These are phyloP conservation scores for Chelonus insularis DNA, from an alignment of 1,140 invertebrate species.

Conservation along the genomic window DNA sequence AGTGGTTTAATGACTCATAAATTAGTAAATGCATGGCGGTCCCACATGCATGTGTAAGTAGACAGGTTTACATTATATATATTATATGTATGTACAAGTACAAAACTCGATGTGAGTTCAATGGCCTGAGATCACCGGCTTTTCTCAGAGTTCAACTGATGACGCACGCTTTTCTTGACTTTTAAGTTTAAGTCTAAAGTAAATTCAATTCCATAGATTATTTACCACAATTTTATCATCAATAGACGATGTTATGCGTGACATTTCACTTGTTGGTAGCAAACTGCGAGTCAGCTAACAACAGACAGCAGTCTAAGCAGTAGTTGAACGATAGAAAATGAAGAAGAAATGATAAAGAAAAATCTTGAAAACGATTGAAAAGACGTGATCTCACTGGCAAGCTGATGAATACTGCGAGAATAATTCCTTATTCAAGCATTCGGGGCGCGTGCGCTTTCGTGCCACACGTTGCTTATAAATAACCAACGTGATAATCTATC, in stretches of 20 bases:
- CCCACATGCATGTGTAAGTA: not conserved
- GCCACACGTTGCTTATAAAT: slow-evolving; percentile 36
- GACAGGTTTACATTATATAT: not conserved
- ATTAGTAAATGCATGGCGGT: not conserved
- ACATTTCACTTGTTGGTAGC: too few relatives aligned
- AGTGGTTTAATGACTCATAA: not conserved
- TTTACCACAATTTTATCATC: not conserved
- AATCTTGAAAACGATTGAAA: not conserved
- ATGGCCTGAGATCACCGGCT: not conserved
- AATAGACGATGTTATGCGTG: too few relatives aligned
- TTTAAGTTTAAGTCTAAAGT: not conserved
- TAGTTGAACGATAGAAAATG: not conserved
- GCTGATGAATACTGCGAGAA: slow-evolving; percentile 22
- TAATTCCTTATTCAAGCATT: slow-evolving; percentile 31
- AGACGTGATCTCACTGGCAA: not conserved
- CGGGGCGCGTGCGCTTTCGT: slow-evolving; percentile 32
- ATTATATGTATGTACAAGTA: not conserved
- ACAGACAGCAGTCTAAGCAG: too few relatives aligned
- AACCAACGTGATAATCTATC: slow-evolving; percentile 26
- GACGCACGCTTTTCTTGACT: not conserved
- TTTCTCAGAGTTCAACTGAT: slow-evolving; percentile 2
- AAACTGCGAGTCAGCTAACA: too few relatives aligned
- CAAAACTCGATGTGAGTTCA: not conserved
- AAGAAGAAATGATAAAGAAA: not conserved
- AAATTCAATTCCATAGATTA: not conserved